Base-by-base conservation (phyloP, 2,113 vertebrate genomes). In the Empidonax alnorum region DNA sequence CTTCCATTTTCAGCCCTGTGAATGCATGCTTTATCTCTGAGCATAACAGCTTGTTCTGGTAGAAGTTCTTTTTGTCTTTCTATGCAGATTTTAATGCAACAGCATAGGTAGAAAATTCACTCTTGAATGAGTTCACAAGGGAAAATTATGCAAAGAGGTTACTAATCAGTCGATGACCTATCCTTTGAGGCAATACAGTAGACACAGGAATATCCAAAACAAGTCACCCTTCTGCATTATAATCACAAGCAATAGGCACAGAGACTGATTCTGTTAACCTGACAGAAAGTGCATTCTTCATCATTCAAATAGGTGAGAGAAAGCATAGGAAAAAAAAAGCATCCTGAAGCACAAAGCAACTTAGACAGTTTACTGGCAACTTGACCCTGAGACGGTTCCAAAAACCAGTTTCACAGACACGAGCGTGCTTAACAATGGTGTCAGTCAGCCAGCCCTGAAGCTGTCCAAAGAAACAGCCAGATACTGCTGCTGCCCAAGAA, bases 301-400 rank as follows among this genome's bases (percentile, higher is more conserved):
- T 62, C 77, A 71, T 90, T 96, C 69, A 83, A 92, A 96, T 94
- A 97, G 94, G 90, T 93, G 58, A 93, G 76, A 89, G 68, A 61
- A 73, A 66, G n/a, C 0, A 24, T 10, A 37, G n/a, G n/a, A 14
- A 13, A 67, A 23, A 33, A 58, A 46, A 27, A n/a, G 5, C 72
- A 87, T 76, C 71, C 65, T 87, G 72, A 78, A 90, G 72, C 69
- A 93, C 63, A 95, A 96, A 95, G 81, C 96, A 94, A 74, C 62
- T 84, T 69, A 85, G 94, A 93, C 94, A 93, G 86, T 94, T 96
- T 95, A 95, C 95, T 98, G 96, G 92, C 90, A 97, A 94, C 88
- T 91, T 97, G 94, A 97, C 96, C 65, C 88, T 86, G 93, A 94
- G 69, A 93, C 18, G 10, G 87, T 65, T 96, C 93, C 85, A 94